Evolutionary conservation across 2,888 invertebrate species (phyloP), one percentile per base, ranked within the genome.

Genomic region (Andrena fulva): DNA sequence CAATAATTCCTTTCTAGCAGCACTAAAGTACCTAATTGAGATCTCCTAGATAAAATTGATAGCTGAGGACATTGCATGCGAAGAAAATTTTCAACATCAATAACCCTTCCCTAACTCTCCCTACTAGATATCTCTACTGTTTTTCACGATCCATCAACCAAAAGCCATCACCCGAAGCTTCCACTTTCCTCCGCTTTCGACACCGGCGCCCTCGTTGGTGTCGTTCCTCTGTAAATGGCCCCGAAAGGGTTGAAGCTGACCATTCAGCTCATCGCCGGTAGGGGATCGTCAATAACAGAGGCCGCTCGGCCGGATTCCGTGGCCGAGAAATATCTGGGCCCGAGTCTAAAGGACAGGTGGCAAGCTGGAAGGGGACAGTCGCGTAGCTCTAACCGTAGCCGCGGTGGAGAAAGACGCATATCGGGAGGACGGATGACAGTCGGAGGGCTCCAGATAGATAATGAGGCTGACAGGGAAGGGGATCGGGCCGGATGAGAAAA

Each of bases 391-490:
- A 56, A 31, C 42, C 59, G 29, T 52, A 50, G 50, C 63, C 48
- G 56, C 35, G 67, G 82, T 52, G 72, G 74, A 84, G 84, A 72
- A 50, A 77, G 82, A 68, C 78, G 80, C 84, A 80, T 86, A 87
- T 87, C 81, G 79, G 76, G 79, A 69, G 86, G 80, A 85, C 73
- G 87, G 76, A 85, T 87, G 82, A 87, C 81, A 88, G 86, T 78
- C 76, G 67, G 82, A 79, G 81, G 75, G 80, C 73, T 80, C 50
- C 70, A 75, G 78, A 84, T 85, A 82, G 85, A 87, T 84, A 84
- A 89, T 85, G 87, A 89, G 88, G 78, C 83, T 83, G 88, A 86
- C 86, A 80, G 81, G 67, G 78, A 78, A 80, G 76, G 76, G 81
- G 78, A 69, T 80, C 78, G 80, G 72, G 33, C 20, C 64, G 84